Conservation (phyloP, 2,888 invertebrate genomes). For the Acronicta aceris region DNA sequence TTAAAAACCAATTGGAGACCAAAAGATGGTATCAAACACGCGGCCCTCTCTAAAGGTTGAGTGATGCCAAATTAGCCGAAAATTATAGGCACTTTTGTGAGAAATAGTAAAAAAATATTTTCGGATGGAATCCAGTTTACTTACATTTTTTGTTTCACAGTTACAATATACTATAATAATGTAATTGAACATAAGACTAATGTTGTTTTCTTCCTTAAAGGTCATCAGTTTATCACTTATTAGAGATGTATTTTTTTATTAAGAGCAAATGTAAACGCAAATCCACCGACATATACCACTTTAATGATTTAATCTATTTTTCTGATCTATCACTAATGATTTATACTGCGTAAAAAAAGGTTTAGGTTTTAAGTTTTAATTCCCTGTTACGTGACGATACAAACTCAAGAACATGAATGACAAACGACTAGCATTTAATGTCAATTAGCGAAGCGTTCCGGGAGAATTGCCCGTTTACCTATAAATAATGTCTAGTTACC, state of each 20-base stretch:
- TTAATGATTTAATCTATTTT: conserved; percentile 2
- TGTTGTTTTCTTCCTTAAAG: too few relatives aligned
- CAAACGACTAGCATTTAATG: conserved; percentile 79
- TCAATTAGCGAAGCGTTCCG: conserved; percentile 80
- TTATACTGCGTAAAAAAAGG: conserved; percentile 42
- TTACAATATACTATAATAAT: too few relatives aligned
- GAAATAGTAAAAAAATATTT: conserved; percentile 9
- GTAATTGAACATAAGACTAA: too few relatives aligned
- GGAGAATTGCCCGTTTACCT: conserved; percentile 64
- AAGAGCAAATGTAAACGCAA: too few relatives aligned
- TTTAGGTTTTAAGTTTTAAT: conserved; percentile 59
- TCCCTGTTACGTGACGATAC: conserved; percentile 67
- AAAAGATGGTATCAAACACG: conserved; percentile 59
- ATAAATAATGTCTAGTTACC: conserved; percentile 67
- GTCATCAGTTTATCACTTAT: too few relatives aligned
- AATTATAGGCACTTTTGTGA: conserved; percentile 33
- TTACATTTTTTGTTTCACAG: neutral
- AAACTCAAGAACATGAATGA: conserved; percentile 75
- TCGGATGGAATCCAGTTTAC: conserved; percentile 3
- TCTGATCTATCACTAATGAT: conserved; percentile 24
- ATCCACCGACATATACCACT: neutral
- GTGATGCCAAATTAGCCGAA: conserved; percentile 60
- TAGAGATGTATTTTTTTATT: too few relatives aligned
- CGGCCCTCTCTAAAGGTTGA: conserved; percentile 58
- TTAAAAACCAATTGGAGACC: conserved; percentile 76